Base-by-base conservation (phyloP, 2,888 invertebrate species). In the Geotrupes spiniger region DNA sequence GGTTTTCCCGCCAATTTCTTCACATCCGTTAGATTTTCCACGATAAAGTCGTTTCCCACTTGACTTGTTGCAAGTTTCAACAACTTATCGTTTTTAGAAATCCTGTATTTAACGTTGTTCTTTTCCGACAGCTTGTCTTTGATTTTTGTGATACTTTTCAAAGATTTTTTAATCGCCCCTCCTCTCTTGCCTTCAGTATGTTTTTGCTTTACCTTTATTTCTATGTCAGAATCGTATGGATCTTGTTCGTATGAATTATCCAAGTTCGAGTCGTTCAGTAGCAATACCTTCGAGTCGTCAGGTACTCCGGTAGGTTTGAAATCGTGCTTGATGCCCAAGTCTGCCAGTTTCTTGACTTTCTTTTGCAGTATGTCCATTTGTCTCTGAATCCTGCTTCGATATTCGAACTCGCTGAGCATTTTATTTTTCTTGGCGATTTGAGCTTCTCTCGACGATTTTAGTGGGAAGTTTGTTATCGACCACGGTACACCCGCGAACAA, bases 401-500 rank as follows among this genome's bases (percentile, higher is more conserved):
- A 73, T 29, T 68, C 66, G 9, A 61, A 54, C 1, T 76, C 72
- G 10, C 36, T 17, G 2, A 36, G 11, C 14, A 31, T 26, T 25
- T 41, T 26, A 25, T 49, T 49, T 9, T 17, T 33, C 28, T 12
- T 49, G 12, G 9, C 31, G 10, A 33, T 10, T 14, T 42, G 51
- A 10, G 39, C 10, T 43, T 43, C 33, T 52, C 78, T 72, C 25
- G 69, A 68, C 6, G 61, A 61, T 49, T 74, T 63, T 46, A 63
- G 71, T 1, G 78, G 75, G 57, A 79, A 81, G 51, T 76, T 74
- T 26, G 73, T 64, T 9, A 65, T 54, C 3, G 76, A 77, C 76
- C 81, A 82, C 40, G 78, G 63, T 48, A 71, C 73, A n/a, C 79
- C 74, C 49, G 56, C 74, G 64, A 81, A 83, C 43, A 78, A 81